phyloP scores from a whole-genome alignment of 2,888 invertebrate species.

The Xestobium rufovillosum region DNA sequence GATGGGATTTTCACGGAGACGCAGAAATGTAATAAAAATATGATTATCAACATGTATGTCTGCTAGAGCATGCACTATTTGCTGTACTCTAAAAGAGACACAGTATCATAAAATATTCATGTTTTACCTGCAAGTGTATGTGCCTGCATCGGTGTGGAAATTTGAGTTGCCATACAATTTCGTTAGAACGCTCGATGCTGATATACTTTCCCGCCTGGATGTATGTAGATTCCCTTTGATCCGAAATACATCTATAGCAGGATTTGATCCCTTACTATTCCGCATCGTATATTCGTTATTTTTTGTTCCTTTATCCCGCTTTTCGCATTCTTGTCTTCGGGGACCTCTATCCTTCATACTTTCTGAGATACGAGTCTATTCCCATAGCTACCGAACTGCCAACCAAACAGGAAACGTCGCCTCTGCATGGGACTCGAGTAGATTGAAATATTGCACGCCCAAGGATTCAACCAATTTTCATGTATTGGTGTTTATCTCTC shows the following conservation, averaged over 20 bases:
- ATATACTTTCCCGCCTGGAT: conserved; percentile 28
- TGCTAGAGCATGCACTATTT: no score
- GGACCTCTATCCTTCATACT: conserved; percentile 43
- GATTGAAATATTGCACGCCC: conserved; percentile 43
- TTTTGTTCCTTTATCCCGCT: conserved; percentile 38
- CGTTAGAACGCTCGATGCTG: conserved; percentile 24
- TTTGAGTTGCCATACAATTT: conserved; percentile 25
- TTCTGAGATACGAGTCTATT: conserved; percentile 38
- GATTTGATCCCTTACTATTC: conserved; percentile 35
- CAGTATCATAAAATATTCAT: conserved; percentile 26
- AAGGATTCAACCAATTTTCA: conserved; percentile 43
- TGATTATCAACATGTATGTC: no score
- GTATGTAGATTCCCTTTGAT: conserved; percentile 42
- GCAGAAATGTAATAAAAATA: no score
- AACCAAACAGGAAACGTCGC: conserved; percentile 42
- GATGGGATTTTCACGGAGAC: no score
- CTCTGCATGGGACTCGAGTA: conserved; percentile 37
- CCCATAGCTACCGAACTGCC: conserved; percentile 37
- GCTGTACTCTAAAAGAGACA: background rate
- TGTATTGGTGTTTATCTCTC: conserved; percentile 38
- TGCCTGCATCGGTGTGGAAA: conserved; percentile 15
- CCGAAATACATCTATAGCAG: conserved; percentile 36
- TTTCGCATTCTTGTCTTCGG: conserved; percentile 42
- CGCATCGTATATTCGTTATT: conserved; percentile 40
- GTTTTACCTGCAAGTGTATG: conserved; percentile 26